Conservation (phyloP, 2,113 vertebrate genomes). For the Prietella phreatophila region DNA sequence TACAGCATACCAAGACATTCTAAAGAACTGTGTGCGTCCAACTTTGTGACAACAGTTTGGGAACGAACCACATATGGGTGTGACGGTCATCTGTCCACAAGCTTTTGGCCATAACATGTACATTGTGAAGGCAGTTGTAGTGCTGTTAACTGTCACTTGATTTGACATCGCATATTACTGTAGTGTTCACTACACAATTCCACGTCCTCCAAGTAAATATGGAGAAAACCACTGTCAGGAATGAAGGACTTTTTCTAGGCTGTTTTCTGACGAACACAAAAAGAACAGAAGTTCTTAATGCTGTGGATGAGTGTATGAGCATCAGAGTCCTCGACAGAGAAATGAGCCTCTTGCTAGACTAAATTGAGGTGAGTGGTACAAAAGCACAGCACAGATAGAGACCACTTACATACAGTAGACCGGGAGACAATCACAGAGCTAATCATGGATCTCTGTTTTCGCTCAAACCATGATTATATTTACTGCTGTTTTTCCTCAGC, state of each 20-base stretch:
- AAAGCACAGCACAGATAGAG: neutral
- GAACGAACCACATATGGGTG: neutral
- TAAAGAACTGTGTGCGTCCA: too few relatives aligned
- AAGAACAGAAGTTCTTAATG: neutral
- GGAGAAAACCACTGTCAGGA: neutral
- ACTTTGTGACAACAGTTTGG: neutral
- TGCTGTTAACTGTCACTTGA: neutral
- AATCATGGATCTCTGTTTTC: constrained; percentile 34
- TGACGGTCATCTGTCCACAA: neutral
- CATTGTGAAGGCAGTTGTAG: neutral
- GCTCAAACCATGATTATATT: constrained; percentile 19
- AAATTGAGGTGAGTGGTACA: constrained; percentile 41
- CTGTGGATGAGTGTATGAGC: neutral
- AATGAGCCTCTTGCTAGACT: constrained; percentile 21
- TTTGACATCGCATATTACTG: neutral
- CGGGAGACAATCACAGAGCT: constrained; percentile 22
- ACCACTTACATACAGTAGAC: constrained; percentile 20
- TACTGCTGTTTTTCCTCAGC: neutral
- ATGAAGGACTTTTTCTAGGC: neutral
- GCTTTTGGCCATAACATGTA: neutral
- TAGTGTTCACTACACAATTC: neutral
- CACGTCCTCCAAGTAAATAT: neutral
- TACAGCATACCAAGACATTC: too few relatives aligned
- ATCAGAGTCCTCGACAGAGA: neutral
- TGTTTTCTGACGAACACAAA: neutral